Evolutionary conservation across 1,140 invertebrate genomes (phyloP), one percentile per base, ranked within the genome.

Genomic region (Harpegnathos saltator): DNA sequence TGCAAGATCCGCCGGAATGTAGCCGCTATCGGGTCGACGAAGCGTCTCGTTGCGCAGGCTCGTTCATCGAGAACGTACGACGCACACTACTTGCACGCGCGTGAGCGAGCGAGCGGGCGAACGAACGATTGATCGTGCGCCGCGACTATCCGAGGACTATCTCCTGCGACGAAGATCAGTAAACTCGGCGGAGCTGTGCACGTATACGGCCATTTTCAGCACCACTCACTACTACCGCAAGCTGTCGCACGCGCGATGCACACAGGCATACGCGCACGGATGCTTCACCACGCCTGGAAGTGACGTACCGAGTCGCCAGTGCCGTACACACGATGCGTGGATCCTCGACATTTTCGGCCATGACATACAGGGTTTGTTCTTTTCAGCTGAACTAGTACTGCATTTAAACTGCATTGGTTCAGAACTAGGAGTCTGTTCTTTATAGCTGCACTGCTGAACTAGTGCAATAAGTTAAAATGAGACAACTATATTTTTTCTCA

Each of bases 201-300:
- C 84, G 83, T 85, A 86, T 85, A 89, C 92, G 91, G 92, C 92
- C 92, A 93, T 93, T 92, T 93, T 92, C 91, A 90, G 87, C 75
- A 88, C 87, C 88, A 11, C 14, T 48, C 44, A 63, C 61, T 22
- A 26, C 19, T 4, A 26, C 24, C 26, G 50, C 12, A 24, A 15
- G 52, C 38, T 9, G 33, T 90, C 89, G 88, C 91, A 77, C 78
- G 89, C 62, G 84, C 59, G 73, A 88, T 84, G 73, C 89, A 89
- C 87, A 78, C 44, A 62, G 72, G 62, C 19, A 7, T 11, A 29
- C 59, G 26, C 80, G 58, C 59, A 48, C 24, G 17, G n/a, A 62
- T 80, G 81, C 78, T 82, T 71, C 86, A 87, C 83, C 88, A 90
- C 89, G 91, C 86, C 91, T 91, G 91, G 89, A 91, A 91, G 89